These are phyloP conservation scores for Nasonia giraulti DNA, from an alignment of 1,140 invertebrate species.

Conservation along the genomic window DNA sequence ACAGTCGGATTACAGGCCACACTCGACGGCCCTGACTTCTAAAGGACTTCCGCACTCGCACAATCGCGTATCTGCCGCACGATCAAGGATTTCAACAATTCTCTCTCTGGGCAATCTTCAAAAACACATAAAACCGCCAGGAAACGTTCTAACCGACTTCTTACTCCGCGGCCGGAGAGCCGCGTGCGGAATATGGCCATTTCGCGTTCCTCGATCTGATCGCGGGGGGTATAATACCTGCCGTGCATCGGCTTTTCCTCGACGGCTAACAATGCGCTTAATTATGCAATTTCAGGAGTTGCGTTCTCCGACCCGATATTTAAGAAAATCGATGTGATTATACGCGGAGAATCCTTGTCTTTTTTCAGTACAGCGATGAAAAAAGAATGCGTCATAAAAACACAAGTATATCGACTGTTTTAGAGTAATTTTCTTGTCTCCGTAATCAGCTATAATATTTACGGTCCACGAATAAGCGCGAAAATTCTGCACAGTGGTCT, in stretches of 20 bases:
- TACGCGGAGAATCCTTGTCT: neutral
- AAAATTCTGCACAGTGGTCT: too few species aligned
- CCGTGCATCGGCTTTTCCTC: too few species aligned
- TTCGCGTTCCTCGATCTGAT: neutral
- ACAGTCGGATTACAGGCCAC: neutral
- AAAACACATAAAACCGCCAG: neutral
- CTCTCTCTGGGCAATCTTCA: slow-evolving; percentile 10
- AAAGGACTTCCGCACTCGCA: slow-evolving; percentile 37
- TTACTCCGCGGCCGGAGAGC: neutral
- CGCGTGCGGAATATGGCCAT: neutral
- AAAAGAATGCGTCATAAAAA: neutral
- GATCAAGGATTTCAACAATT: slow-evolving; percentile 45
- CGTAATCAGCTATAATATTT: too few species aligned
- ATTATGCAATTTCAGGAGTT: too few species aligned
- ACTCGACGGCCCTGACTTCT: slow-evolving; percentile 25
- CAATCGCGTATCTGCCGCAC: slow-evolving; percentile 12
- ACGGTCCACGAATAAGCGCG: too few species aligned
- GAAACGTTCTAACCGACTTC: neutral
- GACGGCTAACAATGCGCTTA: too few species aligned
- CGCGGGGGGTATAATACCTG: too few species aligned
- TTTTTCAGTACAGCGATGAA: neutral
- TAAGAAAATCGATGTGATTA: neutral
- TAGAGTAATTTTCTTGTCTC: neutral
- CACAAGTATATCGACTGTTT: neutral
- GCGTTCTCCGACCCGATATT: neutral